Percentiles rank a stretch among this genome's conserved stretches.
Evolutionary conservation across 2,797 vertebrate species (phyloP).

Genomic region (Pseudotriccus pelzelni): DNA sequence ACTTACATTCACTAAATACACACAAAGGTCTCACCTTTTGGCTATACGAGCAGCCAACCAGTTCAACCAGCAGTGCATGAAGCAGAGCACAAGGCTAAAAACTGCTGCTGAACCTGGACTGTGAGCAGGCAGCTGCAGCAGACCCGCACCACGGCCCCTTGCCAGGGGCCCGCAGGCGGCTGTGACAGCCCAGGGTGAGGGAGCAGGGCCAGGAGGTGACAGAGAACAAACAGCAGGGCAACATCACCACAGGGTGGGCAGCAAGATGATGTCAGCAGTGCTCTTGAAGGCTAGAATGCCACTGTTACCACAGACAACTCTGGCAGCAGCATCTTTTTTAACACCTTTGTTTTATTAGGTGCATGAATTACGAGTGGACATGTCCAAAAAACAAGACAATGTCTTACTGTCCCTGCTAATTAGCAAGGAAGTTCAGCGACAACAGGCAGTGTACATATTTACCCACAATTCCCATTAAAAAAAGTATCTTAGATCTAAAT

Average conservation of each 20-base stretch:
- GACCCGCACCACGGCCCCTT: rapidly evolving
- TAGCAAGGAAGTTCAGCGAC: neutral
- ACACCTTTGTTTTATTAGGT: neutral
- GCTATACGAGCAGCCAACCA: neutral
- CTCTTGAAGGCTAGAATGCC: neutral
- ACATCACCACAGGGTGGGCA: rapidly evolving
- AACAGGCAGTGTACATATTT: neutral
- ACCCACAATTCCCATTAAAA: neutral
- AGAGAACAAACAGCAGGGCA: neutral
- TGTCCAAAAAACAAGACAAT: neutral
- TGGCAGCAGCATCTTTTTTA: neutral
- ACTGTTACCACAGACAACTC: neutral
- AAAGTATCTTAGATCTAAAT: neutral
- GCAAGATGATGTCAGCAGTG: neutral
- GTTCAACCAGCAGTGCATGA: neutral
- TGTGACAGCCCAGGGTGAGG: neutral
- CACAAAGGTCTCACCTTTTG: neutral
- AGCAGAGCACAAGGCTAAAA: neutral
- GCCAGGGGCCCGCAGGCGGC: rapidly evolving
- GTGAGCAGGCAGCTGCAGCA: neutral
- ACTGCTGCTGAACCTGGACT: neutral
- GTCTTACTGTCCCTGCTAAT: neutral
- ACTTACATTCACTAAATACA: neutral
- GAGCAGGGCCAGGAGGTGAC: neutral
- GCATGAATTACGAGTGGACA: neutral